A percentile compares a stretch with the other conserved stretches of the same genome.
phyloP scores from a whole-genome alignment of 2,113 vertebrate species.

The Phalacrocorax carbo region DNA sequence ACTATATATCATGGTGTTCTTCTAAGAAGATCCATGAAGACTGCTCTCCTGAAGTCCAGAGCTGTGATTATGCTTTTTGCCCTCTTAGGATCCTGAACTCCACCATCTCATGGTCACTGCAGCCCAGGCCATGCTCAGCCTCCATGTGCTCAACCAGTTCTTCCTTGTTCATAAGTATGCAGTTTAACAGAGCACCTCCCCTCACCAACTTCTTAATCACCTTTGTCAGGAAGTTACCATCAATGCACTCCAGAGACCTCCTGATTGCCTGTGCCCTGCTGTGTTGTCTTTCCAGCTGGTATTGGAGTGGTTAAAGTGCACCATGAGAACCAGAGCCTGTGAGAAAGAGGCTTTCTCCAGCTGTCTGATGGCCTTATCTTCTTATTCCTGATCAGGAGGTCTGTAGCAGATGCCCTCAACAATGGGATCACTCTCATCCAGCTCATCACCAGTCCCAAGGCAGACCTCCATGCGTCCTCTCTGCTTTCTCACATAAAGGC shows the following conservation, averaged over 20 bases:
- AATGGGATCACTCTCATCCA: background rate
- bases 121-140: background rate
- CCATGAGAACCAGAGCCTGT: background rate
- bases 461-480: background rate
- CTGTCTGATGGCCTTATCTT: background rate
- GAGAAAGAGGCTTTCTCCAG: background rate
- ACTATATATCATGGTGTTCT: background rate
- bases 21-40: background rate
- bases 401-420: background rate
- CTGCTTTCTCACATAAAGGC: rapidly evolving
- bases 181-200: background rate
- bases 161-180: background rate
- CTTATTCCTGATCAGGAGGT: background rate
- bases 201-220: background rate
- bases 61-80: background rate
- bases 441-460: background rate
- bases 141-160: background rate
- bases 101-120: background rate
- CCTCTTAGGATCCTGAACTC: background rate
- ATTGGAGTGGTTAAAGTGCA: background rate
- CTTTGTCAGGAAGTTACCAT: background rate
- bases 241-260: background rate
- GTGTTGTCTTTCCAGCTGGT: background rate
- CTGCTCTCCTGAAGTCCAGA: background rate
- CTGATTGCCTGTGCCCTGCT: background rate